These are phyloP conservation scores for Vanacampus margaritifer DNA, from an alignment of 2,113 vertebrate genomes.

Conservation along the genomic window DNA sequence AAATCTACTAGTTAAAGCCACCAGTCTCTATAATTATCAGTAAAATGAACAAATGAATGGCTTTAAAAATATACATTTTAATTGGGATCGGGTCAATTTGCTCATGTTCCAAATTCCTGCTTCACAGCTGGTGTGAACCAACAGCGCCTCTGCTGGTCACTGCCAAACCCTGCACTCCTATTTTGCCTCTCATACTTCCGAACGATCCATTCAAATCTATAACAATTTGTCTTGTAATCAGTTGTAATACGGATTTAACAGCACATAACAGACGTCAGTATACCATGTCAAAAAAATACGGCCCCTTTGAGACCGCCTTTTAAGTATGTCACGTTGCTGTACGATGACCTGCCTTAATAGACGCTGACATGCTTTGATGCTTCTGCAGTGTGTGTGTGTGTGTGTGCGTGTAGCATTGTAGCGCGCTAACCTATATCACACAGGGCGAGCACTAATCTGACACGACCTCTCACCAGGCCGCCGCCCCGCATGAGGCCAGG, in stretches of 20 bases:
- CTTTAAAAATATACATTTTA: no score
- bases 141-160: background rate
- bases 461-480: conserved; percentile 59
- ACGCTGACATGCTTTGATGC: conserved; percentile 8
- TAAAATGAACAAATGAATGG: no score
- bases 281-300: no score
- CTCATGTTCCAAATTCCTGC: background rate
- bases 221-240: no score
- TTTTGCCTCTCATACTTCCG: background rate
- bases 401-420: conserved; percentile 26
- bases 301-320: background rate
- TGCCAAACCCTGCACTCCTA: background rate
- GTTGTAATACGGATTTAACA: no score
- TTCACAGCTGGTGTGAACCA: background rate
- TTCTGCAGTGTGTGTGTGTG: background rate
- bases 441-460: conserved; percentile 66
- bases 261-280: no score
- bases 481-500: conserved; percentile 43
- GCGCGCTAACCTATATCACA: conserved; percentile 68
- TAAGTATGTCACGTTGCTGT: background rate
- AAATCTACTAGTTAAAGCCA: no score
- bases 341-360: background rate
- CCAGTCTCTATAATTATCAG: no score
- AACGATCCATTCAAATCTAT: background rate
- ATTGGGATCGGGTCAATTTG: no score